Base-by-base conservation (phyloP, 2,797 vertebrate genomes). In the Hoplostethus mediterraneus region DNA sequence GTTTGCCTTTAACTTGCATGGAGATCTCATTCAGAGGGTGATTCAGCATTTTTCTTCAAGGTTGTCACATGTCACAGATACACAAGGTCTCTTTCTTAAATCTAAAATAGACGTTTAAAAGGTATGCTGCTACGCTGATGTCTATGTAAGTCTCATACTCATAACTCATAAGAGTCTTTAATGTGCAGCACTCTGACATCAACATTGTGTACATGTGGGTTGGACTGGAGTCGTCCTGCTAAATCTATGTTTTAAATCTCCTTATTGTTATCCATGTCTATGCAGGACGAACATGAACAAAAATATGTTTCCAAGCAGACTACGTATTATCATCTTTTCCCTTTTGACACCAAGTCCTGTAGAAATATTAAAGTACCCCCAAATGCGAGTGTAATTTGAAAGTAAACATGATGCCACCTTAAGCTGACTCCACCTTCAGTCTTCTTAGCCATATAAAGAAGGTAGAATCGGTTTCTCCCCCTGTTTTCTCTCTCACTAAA, bases 361-460 rank as follows among this genome's bases (percentile, higher is more conserved):
- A 17, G 55, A 21, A 49, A 0, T 16, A 4, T 14, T 2, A 2
- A 49, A 36, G 31, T 31, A 0, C 61, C 33, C 30, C 13, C 13
- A 21, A 61, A 36, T 36, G 14, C 44, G 61, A 5, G 61, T 64
- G 58, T 13, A 68, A 76, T 78, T 83, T 84, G 58, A 82, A 75
- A 47, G 82, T 88, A 83, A 87, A 91, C 67, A 82, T 56, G 88
- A 94, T 90, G 86, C 90, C 87, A 90, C 86, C 73, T 82, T 77
- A 62, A 75, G 60, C 81, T 94, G 94, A 95, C 95, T 95, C 95
- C 95, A 95, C 95, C 94, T 95, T 95, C 94, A 82, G 63, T 82
- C 71, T 77, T 90, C 90, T 88, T 87, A 88, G 87, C 90, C 82
- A 67, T 93, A 94, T 94, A 95, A 95, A 94, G 90, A 93, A 93